Conservation (phyloP, 1,140 invertebrate genomes). For the Ruditapes philippinarum region DNA sequence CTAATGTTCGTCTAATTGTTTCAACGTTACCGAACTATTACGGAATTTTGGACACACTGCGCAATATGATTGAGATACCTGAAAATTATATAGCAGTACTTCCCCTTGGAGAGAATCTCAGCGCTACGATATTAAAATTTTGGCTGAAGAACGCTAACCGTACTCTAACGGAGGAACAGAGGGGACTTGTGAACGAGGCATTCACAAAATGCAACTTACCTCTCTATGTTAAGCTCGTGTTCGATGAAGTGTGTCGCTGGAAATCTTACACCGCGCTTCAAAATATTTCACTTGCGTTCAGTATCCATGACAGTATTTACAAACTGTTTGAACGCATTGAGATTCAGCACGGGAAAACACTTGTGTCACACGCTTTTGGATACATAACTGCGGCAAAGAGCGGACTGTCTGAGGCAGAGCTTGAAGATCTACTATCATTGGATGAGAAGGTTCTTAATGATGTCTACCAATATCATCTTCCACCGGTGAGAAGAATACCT, state of each 20-base stretch:
- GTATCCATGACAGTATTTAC: constrained; percentile 99
- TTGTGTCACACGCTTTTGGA: constrained; percentile 85
- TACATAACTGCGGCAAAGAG: constrained; percentile 86
- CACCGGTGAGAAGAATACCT: constrained; percentile 97
- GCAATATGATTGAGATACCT: constrained; percentile 95
- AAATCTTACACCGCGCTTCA: constrained; percentile 97
- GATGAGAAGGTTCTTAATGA: constrained; percentile 96
- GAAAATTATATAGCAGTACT: constrained; percentile 93
- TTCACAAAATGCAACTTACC: constrained; percentile 97
- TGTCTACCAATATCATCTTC: constrained; percentile 98
- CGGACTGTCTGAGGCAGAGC: constrained; percentile 85
- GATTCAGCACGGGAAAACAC: constrained; percentile 84
- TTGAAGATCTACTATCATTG: constrained; percentile 86
- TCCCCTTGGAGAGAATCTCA: constrained; percentile 91
- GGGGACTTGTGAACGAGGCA: constrained; percentile 96
- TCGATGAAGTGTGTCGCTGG: constrained; percentile 96
- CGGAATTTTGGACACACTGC: constrained; percentile 87
- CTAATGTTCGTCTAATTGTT: constrained; percentile 96
- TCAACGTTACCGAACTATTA: constrained; percentile 86
- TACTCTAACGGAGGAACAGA: constrained; percentile 94
- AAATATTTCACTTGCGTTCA: constrained; percentile 96
- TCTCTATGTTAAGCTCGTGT: constrained; percentile 98
- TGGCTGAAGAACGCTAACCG: constrained; percentile 97
- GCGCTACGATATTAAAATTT: constrained; percentile 97
- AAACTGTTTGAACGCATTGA: constrained; percentile 89